Percentiles rank a stretch among this genome's conserved stretches.
These are phyloP conservation scores for Dasypolia templi DNA, from an alignment of 2,888 invertebrate genomes.

Conservation along the genomic window DNA sequence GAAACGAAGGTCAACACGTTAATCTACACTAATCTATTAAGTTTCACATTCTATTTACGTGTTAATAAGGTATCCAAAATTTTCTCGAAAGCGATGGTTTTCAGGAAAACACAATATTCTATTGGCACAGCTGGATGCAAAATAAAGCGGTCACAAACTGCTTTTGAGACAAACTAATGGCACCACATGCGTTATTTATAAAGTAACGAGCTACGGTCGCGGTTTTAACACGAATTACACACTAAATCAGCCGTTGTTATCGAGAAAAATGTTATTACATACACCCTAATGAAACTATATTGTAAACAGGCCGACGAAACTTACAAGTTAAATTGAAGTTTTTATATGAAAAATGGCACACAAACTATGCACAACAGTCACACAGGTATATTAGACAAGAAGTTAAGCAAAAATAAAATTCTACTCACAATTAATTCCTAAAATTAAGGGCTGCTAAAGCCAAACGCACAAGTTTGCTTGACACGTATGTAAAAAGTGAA, in stretches of 20 bases:
- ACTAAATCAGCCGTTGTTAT: slow-evolving; percentile 70
- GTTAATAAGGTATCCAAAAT: slow-evolving; percentile 18
- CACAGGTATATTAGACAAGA: slow-evolving; percentile 31
- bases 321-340: slow-evolving; percentile 25
- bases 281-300: slow-evolving; percentile 59
- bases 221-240: slow-evolving; percentile 67
- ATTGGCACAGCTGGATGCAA: slow-evolving; percentile 66
- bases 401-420: slow-evolving; percentile 60
- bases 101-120: slow-evolving; percentile 46
- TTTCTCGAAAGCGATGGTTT: slow-evolving; percentile 49
- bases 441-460: slow-evolving; percentile 87
- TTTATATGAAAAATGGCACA: slow-evolving; percentile 44
- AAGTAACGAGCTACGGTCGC: slow-evolving; percentile 52
- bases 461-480: slow-evolving; percentile 85
- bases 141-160: slow-evolving; percentile 36
- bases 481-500: slow-evolving; percentile 90
- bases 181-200: slow-evolving; percentile 44
- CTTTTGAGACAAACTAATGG: slow-evolving; percentile 30
- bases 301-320: slow-evolving; percentile 60
- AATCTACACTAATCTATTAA: slow-evolving; percentile 47
- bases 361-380: slow-evolving; percentile 29
- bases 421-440: slow-evolving; percentile 88
- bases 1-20: slow-evolving; percentile 45
- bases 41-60: slow-evolving; percentile 53
- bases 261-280: slow-evolving; percentile 65